Percentiles rank a stretch among this genome's conserved stretches.
Conservation (phyloP, 2,888 invertebrate genomes). For the Dyspetes luteomarginatus region DNA sequence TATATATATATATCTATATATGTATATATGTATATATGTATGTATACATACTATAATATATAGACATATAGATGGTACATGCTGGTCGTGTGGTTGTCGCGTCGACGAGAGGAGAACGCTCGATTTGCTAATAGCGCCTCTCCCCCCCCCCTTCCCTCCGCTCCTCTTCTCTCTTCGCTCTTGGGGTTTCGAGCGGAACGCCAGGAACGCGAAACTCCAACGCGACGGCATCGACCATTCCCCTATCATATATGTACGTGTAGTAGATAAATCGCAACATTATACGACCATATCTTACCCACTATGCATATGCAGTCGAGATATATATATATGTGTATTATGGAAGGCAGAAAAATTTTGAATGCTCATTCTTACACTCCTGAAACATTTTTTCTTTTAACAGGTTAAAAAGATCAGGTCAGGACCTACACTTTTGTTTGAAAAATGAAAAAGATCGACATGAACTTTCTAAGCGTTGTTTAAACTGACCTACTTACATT, state of each 20-base stretch:
- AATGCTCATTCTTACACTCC: no score
- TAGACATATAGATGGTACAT: conserved; percentile 5
- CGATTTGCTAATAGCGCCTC: conserved; percentile 48
- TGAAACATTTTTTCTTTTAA: no score
- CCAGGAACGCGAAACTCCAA: conserved; percentile 48
- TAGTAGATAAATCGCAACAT: not conserved
- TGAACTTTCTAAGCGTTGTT: no score
- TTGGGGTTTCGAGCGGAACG: conserved; percentile 43
- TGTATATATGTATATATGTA: not conserved
- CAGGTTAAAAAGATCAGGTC: no score
- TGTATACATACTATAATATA: not conserved
- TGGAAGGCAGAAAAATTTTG: no score
- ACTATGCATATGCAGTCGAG: no score
- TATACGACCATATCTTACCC: not conserved
- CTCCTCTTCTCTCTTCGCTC: not conserved
- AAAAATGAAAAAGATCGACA: no score
- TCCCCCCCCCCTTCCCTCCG: not conserved
- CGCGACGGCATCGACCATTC: conserved; percentile 17
- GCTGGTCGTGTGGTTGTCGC: conserved; percentile 27
- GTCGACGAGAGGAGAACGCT: conserved; percentile 47
- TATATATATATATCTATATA: not conserved
- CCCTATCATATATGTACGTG: not conserved
- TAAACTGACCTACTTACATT: no score
- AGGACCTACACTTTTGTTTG: no score
- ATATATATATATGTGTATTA: no score